Evolutionary conservation across 1,140 invertebrate species (phyloP), one percentile per base, ranked within the genome.

Genomic region (Drosophila sproati): DNA sequence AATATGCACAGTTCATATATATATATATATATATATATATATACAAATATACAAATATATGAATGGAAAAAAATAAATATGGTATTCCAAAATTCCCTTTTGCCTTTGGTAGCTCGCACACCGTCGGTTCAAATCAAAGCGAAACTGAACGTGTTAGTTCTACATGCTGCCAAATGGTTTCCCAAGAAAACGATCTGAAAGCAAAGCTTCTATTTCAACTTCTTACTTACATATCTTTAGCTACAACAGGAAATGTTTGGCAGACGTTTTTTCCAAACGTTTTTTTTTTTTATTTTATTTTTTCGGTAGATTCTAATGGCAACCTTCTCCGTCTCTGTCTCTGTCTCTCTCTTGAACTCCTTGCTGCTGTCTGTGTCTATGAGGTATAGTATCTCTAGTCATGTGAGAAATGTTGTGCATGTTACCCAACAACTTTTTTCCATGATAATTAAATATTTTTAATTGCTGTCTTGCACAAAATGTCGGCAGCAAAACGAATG

Each of bases 391-490:
- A 68, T 59, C 66, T 68, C 60, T 57, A 55, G 57, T 61, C 82
- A 86, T 89, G 79, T 87, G 85, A 88, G 80, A 88, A 88, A 88
- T 88, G 83, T 89, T 88, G 80, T 81, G 83, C 83, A 89, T 88
- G 78, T 89, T 80, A 54, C 37, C 80, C 67, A 54, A 89, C 85
- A 90, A 90, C 85, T 88, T 89, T 88, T 85, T 89, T 73, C 80
- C 80, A 89, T 80, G 85, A 88, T 88, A 88, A 88, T 88, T 88
- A 88, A 88, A 88, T 88, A 88, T 88, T 88, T 88, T 88, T 88
- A 88, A 88, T 88, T 88, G 85, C 85, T 88, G 85, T 82, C 87
- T 85, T 85, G 85, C 85, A 88, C 85, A 88, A 77, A 86, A 85
- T 85, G 74, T 69, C 77, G 76, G 77, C 59, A 56, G 60, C 50